A percentile compares a stretch with the other conserved stretches of the same genome.
Evolutionary conservation across 2,888 invertebrate genomes (phyloP).

Genomic region (Bugula neritina): DNA sequence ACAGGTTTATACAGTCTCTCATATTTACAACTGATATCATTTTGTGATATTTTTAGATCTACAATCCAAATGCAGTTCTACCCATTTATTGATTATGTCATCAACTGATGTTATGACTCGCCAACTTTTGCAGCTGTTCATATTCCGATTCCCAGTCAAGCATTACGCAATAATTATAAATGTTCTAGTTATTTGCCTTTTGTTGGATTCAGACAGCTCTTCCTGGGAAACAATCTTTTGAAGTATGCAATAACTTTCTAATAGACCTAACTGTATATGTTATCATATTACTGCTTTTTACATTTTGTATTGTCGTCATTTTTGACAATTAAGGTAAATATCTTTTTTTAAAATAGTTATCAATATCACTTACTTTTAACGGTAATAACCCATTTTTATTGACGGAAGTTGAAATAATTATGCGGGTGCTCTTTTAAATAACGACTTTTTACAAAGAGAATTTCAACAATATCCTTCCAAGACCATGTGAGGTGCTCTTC

Average conservation of each 20-base stretch:
- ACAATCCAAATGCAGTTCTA: background rate
- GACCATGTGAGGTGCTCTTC: background rate
- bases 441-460: background rate
- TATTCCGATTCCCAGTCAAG: no score
- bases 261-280: no score
- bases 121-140: no score
- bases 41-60: slow-evolving; percentile 5
- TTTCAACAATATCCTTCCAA: slow-evolving; percentile 1
- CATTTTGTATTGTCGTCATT: background rate
- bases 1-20: no score
- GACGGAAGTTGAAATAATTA: no score
- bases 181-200: no score
- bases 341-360: background rate
- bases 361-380: background rate
- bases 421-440: slow-evolving; percentile 4
- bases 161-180: no score
- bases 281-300: background rate
- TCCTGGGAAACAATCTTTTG: no score
- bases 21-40: no score
- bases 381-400: background rate
- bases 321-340: background rate
- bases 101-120: no score
- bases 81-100: slow-evolving; percentile 24
- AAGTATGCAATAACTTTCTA: no score
- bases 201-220: no score